Evolutionary conservation across 2,113 vertebrate genomes (phyloP).

Genomic region (Limanda limanda): DNA sequence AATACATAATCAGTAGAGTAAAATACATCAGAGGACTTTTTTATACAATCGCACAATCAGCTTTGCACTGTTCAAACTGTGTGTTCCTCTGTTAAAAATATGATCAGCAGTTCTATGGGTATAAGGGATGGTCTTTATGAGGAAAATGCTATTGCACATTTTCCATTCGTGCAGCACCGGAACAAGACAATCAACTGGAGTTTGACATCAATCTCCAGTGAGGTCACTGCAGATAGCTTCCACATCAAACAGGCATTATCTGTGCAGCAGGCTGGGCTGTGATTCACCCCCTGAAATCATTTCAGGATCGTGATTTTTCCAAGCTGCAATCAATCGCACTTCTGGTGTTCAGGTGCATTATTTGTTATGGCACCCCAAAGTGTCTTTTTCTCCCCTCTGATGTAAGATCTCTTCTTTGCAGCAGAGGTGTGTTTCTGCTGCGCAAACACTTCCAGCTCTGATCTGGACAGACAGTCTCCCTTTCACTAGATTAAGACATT

Average conservation of each 20-base stretch:
- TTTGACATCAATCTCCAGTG: conserved; percentile 3
- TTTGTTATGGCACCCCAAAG: conserved; percentile 28
- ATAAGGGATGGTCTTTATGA: conserved; percentile 2
- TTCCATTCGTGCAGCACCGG: background rate
- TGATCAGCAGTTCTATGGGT: background rate
- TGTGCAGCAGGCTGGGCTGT: background rate
- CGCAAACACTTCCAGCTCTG: conserved; percentile 1
- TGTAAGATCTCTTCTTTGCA: conserved; percentile 12
- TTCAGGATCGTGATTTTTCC: background rate
- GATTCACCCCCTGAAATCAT: background rate
- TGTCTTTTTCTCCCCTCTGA: conserved; percentile 1
- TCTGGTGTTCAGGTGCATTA: background rate
- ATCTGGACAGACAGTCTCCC: conserved; percentile 1
- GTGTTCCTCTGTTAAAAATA: background rate
- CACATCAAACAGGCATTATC: background rate
- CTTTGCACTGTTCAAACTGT: background rate
- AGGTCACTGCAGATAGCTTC: conserved; percentile 10
- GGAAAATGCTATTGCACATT: background rate
- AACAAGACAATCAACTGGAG: conserved; percentile 16
- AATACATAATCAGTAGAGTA: background rate
- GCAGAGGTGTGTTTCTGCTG: conserved; percentile 13
- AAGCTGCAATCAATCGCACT: conserved; percentile 18
- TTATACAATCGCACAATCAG: background rate
- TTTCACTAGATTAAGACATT: background rate
- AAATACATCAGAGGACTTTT: background rate